Evolutionary conservation across 2,888 invertebrate species (phyloP).

Genomic region (Adelognathus sp.): DNA sequence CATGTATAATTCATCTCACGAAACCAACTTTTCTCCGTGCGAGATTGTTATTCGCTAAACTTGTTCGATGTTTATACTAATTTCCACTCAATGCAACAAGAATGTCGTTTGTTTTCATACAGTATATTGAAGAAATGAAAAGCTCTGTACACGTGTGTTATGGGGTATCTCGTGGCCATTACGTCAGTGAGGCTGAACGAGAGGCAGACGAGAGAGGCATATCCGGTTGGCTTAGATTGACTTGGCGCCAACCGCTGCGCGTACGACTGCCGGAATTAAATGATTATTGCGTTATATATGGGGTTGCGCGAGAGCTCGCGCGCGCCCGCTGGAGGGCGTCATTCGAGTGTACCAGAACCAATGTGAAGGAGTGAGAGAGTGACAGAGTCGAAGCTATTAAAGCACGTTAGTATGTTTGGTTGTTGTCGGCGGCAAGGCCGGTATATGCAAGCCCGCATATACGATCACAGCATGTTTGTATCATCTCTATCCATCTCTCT

Average conservation of each 20-base stretch:
- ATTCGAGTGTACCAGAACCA: constrained; percentile 59
- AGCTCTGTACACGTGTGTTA: constrained; percentile 52
- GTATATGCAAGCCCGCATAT: constrained; percentile 35
- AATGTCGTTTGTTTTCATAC: constrained; percentile 36
- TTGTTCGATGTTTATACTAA: too few relatives aligned
- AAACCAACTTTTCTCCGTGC: too few relatives aligned
- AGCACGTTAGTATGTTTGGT: constrained; percentile 31
- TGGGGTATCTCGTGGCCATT: constrained; percentile 60
- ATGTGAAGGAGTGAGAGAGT: constrained; percentile 14
- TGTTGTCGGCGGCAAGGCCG: constrained; percentile 35
- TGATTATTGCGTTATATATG: constrained; percentile 79
- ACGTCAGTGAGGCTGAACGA: constrained; percentile 74
- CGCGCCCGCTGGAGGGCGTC: constrained; percentile 31
- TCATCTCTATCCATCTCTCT: neutral
- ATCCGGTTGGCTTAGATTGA: constrained; percentile 81
- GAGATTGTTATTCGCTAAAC: too few relatives aligned
- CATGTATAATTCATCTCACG: too few relatives aligned
- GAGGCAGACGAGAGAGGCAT: constrained; percentile 75
- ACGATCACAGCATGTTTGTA: constrained; percentile 9
- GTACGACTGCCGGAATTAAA: constrained; percentile 80
- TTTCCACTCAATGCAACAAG: neutral
- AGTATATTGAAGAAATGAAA: constrained; percentile 62
- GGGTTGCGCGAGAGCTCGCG: constrained; percentile 59
- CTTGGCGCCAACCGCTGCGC: constrained; percentile 80
- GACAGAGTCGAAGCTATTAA: constrained; percentile 32